A percentile compares a stretch with the other conserved stretches of the same genome.
Evolutionary conservation across 1,140 invertebrate genomes (phyloP).

Genomic region (Stegodyphus dumicola): DNA sequence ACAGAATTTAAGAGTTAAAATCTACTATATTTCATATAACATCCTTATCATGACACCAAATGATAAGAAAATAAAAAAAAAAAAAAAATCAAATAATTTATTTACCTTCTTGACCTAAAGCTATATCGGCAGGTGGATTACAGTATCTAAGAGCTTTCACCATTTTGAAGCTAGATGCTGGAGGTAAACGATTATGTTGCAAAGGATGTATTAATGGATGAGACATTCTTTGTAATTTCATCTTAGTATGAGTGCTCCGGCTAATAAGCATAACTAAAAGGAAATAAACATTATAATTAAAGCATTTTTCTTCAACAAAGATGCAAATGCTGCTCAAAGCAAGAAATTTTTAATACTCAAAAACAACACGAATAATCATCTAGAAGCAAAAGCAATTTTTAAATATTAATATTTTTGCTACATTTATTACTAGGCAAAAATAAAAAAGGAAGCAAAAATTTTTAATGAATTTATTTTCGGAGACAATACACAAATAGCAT

Average conservation of each 20-base stretch:
- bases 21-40: too few relatives aligned
- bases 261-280: constrained; percentile 51
- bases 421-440: neutral
- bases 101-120: constrained; percentile 59
- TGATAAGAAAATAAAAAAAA: neutral
- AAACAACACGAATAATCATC: neutral
- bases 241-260: constrained; percentile 22
- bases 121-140: constrained; percentile 53
- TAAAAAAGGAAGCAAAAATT: neutral
- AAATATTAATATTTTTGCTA: neutral
- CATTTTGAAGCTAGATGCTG: constrained; percentile 56
- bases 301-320: neutral
- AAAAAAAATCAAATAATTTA: neutral
- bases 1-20: too few relatives aligned
- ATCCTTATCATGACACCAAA: neutral
- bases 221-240: constrained; percentile 45
- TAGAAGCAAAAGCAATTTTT: neutral
- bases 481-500: too few relatives aligned
- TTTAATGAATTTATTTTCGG: neutral
- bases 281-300: neutral
- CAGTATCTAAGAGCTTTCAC: constrained; percentile 60
- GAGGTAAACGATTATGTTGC: constrained; percentile 53
- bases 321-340: neutral
- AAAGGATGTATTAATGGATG: constrained; percentile 52
- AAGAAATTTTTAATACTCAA: neutral